These are phyloP conservation scores for Nyctereutes procyonoides DNA, from an alignment of 2,113 vertebrate genomes.

Conservation along the genomic window DNA sequence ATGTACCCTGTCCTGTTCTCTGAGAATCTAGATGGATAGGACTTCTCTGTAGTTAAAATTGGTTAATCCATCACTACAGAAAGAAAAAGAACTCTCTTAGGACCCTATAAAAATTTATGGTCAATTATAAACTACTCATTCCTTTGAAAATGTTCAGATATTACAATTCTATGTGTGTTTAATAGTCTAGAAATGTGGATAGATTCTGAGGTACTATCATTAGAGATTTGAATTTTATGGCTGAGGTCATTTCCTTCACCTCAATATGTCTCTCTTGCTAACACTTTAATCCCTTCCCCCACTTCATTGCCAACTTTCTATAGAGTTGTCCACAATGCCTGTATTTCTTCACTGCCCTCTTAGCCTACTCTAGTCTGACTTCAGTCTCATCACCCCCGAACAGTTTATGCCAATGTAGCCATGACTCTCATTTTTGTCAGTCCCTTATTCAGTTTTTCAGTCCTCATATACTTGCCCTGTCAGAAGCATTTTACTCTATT, in stretches of 20 bases:
- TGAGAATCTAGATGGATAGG: background rate
- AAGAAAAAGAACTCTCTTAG: background rate
- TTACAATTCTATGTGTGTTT: background rate
- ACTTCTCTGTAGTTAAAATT: background rate
- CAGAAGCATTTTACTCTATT: background rate
- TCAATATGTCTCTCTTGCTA: background rate
- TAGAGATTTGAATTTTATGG: background rate
- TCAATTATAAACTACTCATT: background rate
- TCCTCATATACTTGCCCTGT: background rate
- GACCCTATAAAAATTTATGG: background rate
- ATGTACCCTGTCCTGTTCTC: background rate
- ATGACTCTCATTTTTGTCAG: background rate
- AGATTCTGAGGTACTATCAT: background rate
- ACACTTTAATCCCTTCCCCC: too few relatives aligned
- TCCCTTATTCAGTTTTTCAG: background rate
- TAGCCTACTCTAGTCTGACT: background rate
- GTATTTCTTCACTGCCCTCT: background rate
- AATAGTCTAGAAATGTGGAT: background rate
- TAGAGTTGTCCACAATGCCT: background rate
- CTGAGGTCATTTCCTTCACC: background rate
- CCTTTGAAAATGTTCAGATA: slow-evolving; percentile 3
- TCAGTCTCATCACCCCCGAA: background rate
- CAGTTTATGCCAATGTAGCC: background rate
- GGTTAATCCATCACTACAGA: background rate
- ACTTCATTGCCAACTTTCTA: background rate